Conservation (phyloP, 1,140 invertebrate species). For the Papilio xuthus region DNA sequence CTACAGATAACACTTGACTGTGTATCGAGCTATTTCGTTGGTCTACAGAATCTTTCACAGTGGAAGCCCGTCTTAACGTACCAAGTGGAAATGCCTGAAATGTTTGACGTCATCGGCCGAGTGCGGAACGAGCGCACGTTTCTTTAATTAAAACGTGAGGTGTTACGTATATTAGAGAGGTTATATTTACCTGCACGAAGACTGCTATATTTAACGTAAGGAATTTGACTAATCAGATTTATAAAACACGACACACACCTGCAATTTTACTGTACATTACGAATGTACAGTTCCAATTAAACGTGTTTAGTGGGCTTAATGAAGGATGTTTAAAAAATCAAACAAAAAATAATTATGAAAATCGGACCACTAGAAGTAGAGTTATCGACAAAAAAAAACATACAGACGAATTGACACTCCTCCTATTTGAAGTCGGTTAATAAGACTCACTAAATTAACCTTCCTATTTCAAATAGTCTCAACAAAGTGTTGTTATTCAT, state of each 20-base stretch:
- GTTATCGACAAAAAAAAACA: too few relatives aligned
- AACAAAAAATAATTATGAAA: not conserved
- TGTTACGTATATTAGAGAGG: constrained; percentile 6
- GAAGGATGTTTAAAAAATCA: not conserved
- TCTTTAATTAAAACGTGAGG: constrained; percentile 14
- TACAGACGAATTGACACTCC: too few relatives aligned
- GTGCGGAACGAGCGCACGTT: not conserved
- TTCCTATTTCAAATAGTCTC: too few relatives aligned
- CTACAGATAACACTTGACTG: not conserved
- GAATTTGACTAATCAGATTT: not conserved
- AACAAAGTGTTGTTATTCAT: too few relatives aligned
- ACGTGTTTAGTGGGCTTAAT: too few relatives aligned
- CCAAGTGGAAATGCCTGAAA: constrained; percentile 38
- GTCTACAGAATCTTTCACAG: not conserved
- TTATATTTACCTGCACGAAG: not conserved
- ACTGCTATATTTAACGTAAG: not conserved
- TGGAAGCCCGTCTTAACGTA: constrained; percentile 20
- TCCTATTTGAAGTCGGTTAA: too few relatives aligned
- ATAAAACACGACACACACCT: not conserved
- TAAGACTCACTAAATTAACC: too few relatives aligned
- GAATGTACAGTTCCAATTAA: too few relatives aligned
- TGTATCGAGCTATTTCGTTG: not conserved
- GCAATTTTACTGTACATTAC: too few relatives aligned
- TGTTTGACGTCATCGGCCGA: constrained; percentile 35
- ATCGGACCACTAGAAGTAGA: too few relatives aligned